A percentile compares a stretch with the other conserved stretches of the same genome.
Evolutionary conservation across 2,113 vertebrate species (phyloP).

Genomic region (Oreochromis aureus): DNA sequence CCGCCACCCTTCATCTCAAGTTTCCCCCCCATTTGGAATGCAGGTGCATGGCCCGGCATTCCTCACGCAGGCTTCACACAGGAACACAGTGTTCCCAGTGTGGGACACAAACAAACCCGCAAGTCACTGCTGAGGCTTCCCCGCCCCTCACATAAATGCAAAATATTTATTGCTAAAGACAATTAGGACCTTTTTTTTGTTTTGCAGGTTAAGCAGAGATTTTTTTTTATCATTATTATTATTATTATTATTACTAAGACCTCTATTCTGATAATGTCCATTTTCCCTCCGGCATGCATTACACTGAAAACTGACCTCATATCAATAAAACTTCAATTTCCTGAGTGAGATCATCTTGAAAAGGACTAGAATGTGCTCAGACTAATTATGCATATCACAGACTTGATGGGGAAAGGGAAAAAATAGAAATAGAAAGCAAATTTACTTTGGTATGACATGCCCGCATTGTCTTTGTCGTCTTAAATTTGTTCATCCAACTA

Average conservation of each 20-base stretch:
- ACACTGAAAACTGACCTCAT: not conserved
- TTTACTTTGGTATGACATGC: not conserved
- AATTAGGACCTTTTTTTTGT: not conserved
- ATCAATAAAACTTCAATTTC: not conserved
- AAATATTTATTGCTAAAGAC: not conserved
- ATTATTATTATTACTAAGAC: not conserved
- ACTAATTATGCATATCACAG: not conserved
- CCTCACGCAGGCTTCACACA: constrained; percentile 30
- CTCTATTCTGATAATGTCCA: not conserved
- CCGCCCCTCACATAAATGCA: not conserved
- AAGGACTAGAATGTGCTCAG: not conserved
- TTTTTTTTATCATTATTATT: not conserved
- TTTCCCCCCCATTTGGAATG: constrained; percentile 27
- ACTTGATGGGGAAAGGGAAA: not conserved
- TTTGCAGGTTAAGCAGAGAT: not conserved
- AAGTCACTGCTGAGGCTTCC: not conserved
- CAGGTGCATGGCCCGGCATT: constrained; percentile 59
- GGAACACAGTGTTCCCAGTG: constrained; percentile 54
- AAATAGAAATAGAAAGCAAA: too few species aligned
- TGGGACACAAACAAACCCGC: not conserved
- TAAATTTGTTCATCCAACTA: not conserved
- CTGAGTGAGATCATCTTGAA: not conserved
- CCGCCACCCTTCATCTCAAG: not conserved
- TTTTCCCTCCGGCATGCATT: not conserved
- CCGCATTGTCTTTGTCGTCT: not conserved